These are phyloP conservation scores for Sphaerophoria taeniata DNA, from an alignment of 2,888 invertebrate genomes.

Conservation along the genomic window DNA sequence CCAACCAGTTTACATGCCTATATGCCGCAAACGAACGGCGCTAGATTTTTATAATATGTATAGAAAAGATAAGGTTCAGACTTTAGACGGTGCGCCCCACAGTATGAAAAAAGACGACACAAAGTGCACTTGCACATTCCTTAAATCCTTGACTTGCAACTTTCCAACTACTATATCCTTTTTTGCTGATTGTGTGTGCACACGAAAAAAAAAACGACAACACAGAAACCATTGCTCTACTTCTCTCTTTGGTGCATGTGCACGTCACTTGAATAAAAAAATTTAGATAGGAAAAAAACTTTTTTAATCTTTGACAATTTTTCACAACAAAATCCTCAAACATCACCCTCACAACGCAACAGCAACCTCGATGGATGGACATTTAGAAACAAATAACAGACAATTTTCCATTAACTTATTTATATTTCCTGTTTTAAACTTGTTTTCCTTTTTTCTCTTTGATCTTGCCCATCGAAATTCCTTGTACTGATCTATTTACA, in stretches of 20 bases:
- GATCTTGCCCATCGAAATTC: not conserved
- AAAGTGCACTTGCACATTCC: conserved; percentile 46
- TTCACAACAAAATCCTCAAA: conserved; percentile 50
- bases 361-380: conserved; percentile 33
- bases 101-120: not conserved
- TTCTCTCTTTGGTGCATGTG: conserved; percentile 3
- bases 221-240: conserved; percentile 14
- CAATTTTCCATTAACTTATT: conserved; percentile 26
- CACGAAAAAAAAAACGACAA: not conserved
- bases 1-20: too few relatives aligned
- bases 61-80: not conserved
- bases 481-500: not conserved
- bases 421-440: not conserved
- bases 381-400: conserved; percentile 46
- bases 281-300: not conserved
- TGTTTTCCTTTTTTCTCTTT: conserved; percentile 9
- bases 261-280: conserved; percentile 38
- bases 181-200: conserved; percentile 4
- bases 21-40: too few relatives aligned
- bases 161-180: conserved; percentile 36
- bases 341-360: conserved; percentile 10
- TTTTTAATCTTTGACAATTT: conserved; percentile 67
- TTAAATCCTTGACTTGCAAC: conserved; percentile 48
- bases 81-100: not conserved
- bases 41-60: too few relatives aligned